Percentiles rank a stretch among this genome's conserved stretches.
These are phyloP conservation scores for pig (Sus scrofa) DNA, from an alignment of 2,113 vertebrate genomes.

Conservation along the genomic window DNA sequence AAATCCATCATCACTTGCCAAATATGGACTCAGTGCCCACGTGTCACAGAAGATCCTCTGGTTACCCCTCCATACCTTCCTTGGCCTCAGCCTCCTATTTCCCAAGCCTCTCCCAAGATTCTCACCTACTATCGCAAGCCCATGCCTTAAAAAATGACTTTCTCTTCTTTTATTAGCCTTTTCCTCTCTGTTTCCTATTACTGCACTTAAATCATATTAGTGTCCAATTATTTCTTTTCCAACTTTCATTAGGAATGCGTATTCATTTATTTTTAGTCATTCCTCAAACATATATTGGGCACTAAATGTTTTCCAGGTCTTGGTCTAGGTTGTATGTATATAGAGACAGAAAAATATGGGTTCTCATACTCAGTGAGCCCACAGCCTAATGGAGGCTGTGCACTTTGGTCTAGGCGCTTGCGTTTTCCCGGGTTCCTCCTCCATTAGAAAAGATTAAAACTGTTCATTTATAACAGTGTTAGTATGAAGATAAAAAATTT, in stretches of 20 bases:
- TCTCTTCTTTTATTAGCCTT: not conserved
- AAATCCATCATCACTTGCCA: conserved; percentile 46
- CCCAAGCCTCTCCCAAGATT: not conserved
- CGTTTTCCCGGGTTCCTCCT: not conserved
- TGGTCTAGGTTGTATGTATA: not conserved
- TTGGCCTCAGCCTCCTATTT: not conserved
- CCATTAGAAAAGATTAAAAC: not conserved
- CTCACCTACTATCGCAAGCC: not conserved
- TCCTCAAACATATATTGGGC: not conserved
- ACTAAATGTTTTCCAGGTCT: not conserved
- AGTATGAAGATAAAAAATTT: not conserved
- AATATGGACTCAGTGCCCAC: not conserved
- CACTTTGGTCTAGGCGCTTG: not conserved
- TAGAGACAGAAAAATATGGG: not conserved
- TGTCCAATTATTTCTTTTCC: not conserved
- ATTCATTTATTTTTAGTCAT: not conserved
- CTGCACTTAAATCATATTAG: not conserved
- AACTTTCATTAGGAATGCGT: not conserved
- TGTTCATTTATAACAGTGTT: conserved; percentile 3
- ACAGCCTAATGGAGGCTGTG: not conserved
- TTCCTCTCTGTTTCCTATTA: not conserved
- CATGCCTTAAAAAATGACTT: not conserved
- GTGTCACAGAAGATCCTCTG: not conserved
- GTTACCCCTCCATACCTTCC: not conserved
- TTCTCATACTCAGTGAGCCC: not conserved